Conservation (phyloP, 1,140 invertebrate species). For the Charaxes varanes region DNA sequence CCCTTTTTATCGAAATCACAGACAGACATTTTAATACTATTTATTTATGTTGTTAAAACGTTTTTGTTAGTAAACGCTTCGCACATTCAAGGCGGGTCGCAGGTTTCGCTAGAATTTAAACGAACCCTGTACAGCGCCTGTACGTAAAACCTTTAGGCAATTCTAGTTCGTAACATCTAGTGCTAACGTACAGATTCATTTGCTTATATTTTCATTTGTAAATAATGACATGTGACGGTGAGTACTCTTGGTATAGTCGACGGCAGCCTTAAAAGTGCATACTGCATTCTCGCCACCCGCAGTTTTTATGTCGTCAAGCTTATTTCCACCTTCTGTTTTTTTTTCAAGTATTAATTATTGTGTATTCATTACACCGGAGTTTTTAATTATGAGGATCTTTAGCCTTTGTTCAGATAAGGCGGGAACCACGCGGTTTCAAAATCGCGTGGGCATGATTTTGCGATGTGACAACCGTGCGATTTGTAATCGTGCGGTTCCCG, state of each 20-base stretch:
- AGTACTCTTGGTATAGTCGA: slow-evolving; percentile 32
- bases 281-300: slow-evolving; percentile 47
- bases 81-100: slow-evolving; percentile 21
- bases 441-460: no score
- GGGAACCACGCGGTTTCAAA: no score
- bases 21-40: no score
- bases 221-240: slow-evolving; percentile 4
- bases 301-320: slow-evolving; percentile 41
- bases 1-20: no score
- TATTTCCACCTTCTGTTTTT: slow-evolving; percentile 23
- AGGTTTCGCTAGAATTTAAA: slow-evolving; percentile 27
- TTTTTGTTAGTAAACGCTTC: slow-evolving; percentile 16
- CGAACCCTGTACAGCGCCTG: neutral
- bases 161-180: neutral
- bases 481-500: no score
- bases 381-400: neutral
- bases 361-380: slow-evolving; percentile 2
- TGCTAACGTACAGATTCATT: slow-evolving; percentile 8
- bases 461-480: no score
- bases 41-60: no score
- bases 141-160: neutral
- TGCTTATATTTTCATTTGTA: neutral
- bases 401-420: no score
- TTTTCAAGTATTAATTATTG: slow-evolving; percentile 20
- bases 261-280: slow-evolving; percentile 62